A percentile compares a stretch with the other conserved stretches of the same genome.
phyloP scores from a whole-genome alignment of 2,888 invertebrate species.

The Helobdella robusta region DNA sequence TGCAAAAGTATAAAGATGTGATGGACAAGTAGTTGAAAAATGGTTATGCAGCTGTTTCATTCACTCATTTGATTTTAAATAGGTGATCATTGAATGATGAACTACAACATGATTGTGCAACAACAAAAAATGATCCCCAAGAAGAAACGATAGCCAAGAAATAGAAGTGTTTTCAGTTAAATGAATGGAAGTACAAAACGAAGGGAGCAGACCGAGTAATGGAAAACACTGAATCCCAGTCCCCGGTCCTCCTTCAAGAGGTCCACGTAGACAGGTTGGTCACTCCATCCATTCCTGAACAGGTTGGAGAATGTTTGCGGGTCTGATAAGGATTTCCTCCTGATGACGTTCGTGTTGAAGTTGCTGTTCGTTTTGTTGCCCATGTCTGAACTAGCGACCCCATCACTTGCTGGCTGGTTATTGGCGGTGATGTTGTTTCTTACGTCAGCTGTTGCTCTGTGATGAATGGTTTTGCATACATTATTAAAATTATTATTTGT shows the following conservation, averaged over 20 bases:
- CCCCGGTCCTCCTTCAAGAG: conserved; percentile 91
- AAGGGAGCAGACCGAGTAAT: conserved; percentile 35
- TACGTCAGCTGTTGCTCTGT: no score
- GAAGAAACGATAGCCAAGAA: neutral
- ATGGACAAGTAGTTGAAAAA: no score
- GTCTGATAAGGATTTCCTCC: neutral
- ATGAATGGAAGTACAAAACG: neutral
- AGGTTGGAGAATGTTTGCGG: neutral
- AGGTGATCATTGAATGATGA: no score
- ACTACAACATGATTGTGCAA: neutral
- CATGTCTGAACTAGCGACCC: no score
- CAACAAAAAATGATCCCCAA: neutral
- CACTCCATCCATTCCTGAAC: conserved; percentile 62
- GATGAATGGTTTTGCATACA: no score
- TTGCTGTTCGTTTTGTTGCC: conserved; percentile 6
- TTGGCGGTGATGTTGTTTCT: no score
- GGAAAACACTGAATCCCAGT: conserved; percentile 93
- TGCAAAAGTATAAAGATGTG: no score
- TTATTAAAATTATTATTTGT: no score
- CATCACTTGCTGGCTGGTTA: no score
- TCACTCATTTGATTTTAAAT: no score
- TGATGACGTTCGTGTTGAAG: neutral
- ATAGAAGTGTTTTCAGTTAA: neutral
- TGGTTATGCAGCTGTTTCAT: no score
- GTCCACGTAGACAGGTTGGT: conserved; percentile 89